These are phyloP conservation scores for Liparis tanakae DNA, from an alignment of 2,797 vertebrate genomes.

Conservation along the genomic window DNA sequence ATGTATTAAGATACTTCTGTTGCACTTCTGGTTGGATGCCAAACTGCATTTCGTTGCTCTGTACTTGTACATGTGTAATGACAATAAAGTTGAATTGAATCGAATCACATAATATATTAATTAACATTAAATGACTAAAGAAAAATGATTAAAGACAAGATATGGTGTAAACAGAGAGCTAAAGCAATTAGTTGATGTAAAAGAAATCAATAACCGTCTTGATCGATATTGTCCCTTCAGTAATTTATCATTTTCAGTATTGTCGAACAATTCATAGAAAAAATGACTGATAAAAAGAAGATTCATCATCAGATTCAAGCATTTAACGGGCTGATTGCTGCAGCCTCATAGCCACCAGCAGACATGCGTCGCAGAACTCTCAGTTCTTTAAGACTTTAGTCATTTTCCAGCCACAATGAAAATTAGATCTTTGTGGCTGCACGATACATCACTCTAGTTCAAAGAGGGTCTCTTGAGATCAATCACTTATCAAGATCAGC, in stretches of 20 bases:
- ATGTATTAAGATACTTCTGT: too few relatives aligned
- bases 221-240: background rate
- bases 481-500: conserved; percentile 54
- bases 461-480: conserved; percentile 54
- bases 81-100: too few relatives aligned
- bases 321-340: background rate
- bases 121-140: too few relatives aligned
- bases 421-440: conserved; percentile 31
- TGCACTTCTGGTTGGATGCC: too few relatives aligned
- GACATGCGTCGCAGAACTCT: background rate
- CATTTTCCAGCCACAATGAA: conserved; percentile 17
- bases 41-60: too few relatives aligned
- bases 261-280: background rate
- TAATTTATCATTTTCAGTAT: background rate
- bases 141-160: background rate
- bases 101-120: background rate
- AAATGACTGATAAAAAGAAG: background rate
- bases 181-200: background rate
- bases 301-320: background rate
- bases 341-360: background rate
- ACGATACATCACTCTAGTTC: conserved; percentile 27
- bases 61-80: too few relatives aligned
- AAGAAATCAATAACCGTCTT: background rate
- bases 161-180: background rate
- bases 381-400: conserved; percentile 4